Evolutionary conservation across 2,797 vertebrate species (phyloP).

Genomic region (Epinephelus awoara): DNA sequence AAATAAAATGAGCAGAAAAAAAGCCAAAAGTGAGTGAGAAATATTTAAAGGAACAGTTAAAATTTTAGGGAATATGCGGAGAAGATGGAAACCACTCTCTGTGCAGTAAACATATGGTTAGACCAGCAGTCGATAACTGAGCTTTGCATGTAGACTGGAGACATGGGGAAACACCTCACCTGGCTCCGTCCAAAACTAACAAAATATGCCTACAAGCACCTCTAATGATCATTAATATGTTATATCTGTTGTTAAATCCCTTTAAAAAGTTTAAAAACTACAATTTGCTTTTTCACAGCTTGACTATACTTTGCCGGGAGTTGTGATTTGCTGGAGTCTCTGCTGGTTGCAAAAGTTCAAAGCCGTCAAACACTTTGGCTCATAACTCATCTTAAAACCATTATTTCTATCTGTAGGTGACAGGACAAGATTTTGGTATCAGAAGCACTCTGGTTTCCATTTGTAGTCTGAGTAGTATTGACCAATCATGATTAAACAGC

Average conservation of each 20-base stretch:
- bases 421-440: too few species aligned
- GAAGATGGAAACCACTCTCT: conserved; percentile 1
- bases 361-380: background rate
- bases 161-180: background rate
- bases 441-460: too few species aligned
- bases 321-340: background rate
- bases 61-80: background rate
- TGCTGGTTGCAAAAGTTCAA: background rate
- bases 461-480: too few species aligned
- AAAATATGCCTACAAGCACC: too few species aligned
- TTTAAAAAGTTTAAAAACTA: background rate
- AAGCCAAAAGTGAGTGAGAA: background rate
- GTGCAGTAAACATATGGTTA: background rate
- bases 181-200: background rate
- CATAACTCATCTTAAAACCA: background rate
- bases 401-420: too few species aligned
- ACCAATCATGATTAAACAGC: too few species aligned
- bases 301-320: background rate
- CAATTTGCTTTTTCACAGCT: background rate
- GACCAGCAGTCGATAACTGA: background rate
- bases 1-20: conserved; percentile 1
- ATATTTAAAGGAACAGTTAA: background rate
- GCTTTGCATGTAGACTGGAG: conserved; percentile 23
- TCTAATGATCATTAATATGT: background rate
- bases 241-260: background rate